phyloP scores from a whole-genome alignment of 2,888 invertebrate species.

The Lepeophtheirus nordmannii region DNA sequence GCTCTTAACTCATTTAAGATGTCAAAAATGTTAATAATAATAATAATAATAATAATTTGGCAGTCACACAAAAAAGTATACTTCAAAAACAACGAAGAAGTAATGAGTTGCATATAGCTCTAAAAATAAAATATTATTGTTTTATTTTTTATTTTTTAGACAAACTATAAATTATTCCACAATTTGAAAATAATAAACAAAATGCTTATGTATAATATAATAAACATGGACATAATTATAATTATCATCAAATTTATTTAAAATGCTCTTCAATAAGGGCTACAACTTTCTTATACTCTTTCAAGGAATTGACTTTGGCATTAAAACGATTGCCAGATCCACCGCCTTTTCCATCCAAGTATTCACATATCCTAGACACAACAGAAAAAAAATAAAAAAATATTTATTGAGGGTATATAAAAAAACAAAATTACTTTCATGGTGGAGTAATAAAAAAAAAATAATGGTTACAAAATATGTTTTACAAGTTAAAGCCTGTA shows the following conservation, averaged over 20 bases:
- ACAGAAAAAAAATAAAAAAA: conserved; percentile 37
- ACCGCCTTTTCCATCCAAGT: conserved; percentile 60
- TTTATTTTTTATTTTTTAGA: neutral
- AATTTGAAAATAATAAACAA: too few relatives aligned
- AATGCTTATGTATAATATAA: too few relatives aligned
- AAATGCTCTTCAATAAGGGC: neutral
- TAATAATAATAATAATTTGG: too few relatives aligned
- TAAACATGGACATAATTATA: neutral
- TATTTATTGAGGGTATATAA: neutral
- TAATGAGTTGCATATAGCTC: neutral
- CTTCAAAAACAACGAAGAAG: neutral
- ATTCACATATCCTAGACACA: conserved; percentile 44
- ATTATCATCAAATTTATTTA: neutral
- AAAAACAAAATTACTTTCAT: neutral
- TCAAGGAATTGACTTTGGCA: conserved; percentile 47
- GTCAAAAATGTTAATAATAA: too few relatives aligned
- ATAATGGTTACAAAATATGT: too few relatives aligned
- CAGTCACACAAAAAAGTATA: neutral
- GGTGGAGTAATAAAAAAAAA: too few relatives aligned
- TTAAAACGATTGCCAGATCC: conserved; percentile 55
- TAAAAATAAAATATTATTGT: neutral
- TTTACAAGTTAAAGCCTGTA: too few relatives aligned
- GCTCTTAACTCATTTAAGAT: too few relatives aligned
- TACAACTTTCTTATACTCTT: conserved; percentile 6
- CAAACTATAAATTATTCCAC: neutral